These are phyloP conservation scores for Tiliacea aurago DNA, from an alignment of 2,888 invertebrate genomes.

Conservation along the genomic window DNA sequence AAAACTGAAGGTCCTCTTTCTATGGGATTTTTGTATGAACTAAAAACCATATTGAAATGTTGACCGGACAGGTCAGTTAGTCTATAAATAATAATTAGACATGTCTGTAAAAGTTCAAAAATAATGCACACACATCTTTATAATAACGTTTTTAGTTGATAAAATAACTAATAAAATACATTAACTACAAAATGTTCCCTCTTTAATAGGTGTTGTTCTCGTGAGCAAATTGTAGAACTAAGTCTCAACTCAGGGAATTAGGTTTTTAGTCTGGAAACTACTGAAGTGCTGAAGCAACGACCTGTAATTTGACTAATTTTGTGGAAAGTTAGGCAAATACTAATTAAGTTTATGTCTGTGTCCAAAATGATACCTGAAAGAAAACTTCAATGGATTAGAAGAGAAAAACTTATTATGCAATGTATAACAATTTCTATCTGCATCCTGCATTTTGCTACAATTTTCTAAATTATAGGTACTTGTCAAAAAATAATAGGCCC, in stretches of 20 bases:
- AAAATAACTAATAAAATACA: conserved; percentile 39
- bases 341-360: conserved; percentile 43
- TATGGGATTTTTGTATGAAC: no score
- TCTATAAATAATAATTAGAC: no score
- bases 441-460: neutral
- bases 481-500: no score
- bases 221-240: conserved; percentile 55
- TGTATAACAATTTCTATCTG: neutral
- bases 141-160: neutral
- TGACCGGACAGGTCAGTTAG: no score
- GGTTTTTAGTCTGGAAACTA: conserved; percentile 50
- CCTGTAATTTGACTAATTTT: conserved; percentile 58
- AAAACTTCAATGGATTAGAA: conserved; percentile 7
- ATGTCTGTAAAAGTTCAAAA: neutral
- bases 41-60: no score
- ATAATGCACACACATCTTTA: neutral
- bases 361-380: conserved; percentile 16
- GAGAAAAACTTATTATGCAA: neutral
- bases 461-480: neutral
- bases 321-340: conserved; percentile 48
- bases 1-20: no score
- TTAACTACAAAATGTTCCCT: conserved; percentile 23
- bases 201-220: conserved; percentile 53
- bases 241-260: conserved; percentile 52
- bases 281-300: conserved; percentile 35